These are phyloP conservation scores for Anhinga anhinga DNA, from an alignment of 2,113 vertebrate genomes.

Conservation along the genomic window DNA sequence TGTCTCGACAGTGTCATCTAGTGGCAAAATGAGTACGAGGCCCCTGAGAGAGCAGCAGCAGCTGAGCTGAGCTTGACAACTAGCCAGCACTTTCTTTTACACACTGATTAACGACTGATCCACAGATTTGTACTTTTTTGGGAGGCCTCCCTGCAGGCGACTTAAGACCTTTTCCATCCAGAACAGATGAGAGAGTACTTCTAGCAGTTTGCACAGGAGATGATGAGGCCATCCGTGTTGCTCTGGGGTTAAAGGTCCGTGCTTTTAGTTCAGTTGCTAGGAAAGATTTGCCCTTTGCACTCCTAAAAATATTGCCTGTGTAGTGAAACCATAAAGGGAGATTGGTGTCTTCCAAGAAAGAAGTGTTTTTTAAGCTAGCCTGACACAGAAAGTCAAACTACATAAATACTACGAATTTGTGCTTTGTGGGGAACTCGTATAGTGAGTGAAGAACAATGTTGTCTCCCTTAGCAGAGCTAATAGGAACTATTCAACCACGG, in stretches of 20 bases:
- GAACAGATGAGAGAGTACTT: not conserved
- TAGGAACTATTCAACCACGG: not conserved
- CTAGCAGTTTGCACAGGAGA: not conserved
- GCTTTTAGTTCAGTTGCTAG: not conserved
- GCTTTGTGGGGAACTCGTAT: not conserved
- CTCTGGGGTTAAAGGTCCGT: not conserved
- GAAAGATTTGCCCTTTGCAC: not conserved
- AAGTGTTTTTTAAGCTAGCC: not conserved
- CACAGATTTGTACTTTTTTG: not conserved
- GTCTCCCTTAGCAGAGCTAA: not conserved
- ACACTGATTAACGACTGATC: not conserved
- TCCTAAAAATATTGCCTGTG: not conserved
- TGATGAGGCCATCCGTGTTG: not conserved
- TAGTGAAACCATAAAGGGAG: not conserved
- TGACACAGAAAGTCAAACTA: not conserved
- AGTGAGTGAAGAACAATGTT: not conserved
- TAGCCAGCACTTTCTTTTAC: too few species aligned
- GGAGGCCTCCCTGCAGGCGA: not conserved
- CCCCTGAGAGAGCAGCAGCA: not conserved
- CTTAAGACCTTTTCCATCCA: not conserved
- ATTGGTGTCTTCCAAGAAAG: not conserved
- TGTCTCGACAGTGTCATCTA: constrained; percentile 68
- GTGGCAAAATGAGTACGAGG: not conserved
- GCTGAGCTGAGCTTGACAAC: not conserved
- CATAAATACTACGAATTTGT: not conserved